Conservation (phyloP, 2,113 vertebrate genomes). For the Chamaea fasciata region DNA sequence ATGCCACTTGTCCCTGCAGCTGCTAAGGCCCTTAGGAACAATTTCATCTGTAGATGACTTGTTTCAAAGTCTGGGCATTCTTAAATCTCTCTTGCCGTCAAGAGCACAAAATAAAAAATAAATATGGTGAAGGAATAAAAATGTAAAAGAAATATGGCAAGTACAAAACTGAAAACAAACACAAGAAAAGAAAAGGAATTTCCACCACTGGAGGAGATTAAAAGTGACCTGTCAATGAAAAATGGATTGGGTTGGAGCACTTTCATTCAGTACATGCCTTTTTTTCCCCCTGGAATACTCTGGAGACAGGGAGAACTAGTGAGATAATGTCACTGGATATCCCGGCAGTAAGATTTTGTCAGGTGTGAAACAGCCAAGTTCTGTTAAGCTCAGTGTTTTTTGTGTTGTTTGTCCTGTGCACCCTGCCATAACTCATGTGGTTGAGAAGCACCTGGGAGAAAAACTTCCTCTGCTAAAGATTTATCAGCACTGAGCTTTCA, state of each 20-base stretch:
- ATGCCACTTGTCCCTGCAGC: not conserved
- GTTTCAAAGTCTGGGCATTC: not conserved
- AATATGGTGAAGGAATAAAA: not conserved
- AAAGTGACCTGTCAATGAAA: not conserved
- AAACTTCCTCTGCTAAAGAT: not conserved
- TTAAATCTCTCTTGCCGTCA: conserved; percentile 1
- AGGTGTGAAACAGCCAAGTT: not conserved
- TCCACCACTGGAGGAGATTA: not conserved
- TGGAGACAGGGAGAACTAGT: not conserved
- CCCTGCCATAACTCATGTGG: not conserved
- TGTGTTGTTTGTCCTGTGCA: not conserved
- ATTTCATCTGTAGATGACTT: not conserved
- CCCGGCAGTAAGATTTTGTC: not conserved
- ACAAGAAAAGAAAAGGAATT: not conserved
- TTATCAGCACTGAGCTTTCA: not conserved
- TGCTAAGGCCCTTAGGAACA: not conserved
- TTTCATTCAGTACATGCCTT: not conserved
- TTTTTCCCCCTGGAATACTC: not conserved
- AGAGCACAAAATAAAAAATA: not conserved
- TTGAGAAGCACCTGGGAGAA: not conserved
- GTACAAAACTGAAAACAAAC: not conserved
- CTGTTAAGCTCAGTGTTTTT: not conserved
- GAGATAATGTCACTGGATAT: not conserved
- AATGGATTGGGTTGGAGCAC: not conserved
- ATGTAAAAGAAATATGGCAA: not conserved